Evolutionary conservation across 2,888 invertebrate species (phyloP).

Genomic region (Nemotelus pantherinus): DNA sequence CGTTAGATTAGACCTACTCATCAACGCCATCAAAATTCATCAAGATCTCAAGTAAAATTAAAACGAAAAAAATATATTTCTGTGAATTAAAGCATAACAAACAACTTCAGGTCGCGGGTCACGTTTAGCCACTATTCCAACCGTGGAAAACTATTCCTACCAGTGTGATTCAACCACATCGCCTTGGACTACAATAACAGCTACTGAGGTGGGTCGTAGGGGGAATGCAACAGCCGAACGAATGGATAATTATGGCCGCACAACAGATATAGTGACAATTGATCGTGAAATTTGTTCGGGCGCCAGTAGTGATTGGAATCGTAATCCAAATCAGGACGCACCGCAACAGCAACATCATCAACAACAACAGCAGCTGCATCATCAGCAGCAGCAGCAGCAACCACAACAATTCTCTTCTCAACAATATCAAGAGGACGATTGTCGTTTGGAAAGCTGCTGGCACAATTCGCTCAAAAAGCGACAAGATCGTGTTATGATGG

Average conservation of each 20-base stretch:
- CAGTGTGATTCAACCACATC: too few species aligned
- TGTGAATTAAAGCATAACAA: too few species aligned
- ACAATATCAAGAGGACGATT: conserved; percentile 25
- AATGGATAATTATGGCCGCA: conserved; percentile 26
- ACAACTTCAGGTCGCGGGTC: too few species aligned
- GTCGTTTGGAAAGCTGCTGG: conserved; percentile 32
- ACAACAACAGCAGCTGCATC: background rate
- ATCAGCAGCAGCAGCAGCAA: conserved; percentile 2
- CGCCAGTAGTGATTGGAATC: conserved; percentile 2
- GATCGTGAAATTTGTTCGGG: conserved; percentile 7
- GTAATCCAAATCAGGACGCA: background rate
- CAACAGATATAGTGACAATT: conserved; percentile 30
- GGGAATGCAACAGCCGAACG: conserved; percentile 14
- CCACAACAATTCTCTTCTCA: background rate
- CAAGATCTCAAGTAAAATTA: too few species aligned
- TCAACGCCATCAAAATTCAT: too few species aligned
- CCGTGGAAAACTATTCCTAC: too few species aligned
- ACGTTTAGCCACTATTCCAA: too few species aligned
- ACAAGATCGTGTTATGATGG: conserved; percentile 61
- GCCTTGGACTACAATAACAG: too few species aligned
- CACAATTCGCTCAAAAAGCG: conserved; percentile 20
- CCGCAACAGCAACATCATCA: conserved; percentile 9
- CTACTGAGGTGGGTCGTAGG: background rate
- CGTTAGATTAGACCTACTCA: too few species aligned
- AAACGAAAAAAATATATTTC: too few species aligned